Conservation (phyloP, 1,140 invertebrate genomes). For the Bradynema listronoti region DNA sequence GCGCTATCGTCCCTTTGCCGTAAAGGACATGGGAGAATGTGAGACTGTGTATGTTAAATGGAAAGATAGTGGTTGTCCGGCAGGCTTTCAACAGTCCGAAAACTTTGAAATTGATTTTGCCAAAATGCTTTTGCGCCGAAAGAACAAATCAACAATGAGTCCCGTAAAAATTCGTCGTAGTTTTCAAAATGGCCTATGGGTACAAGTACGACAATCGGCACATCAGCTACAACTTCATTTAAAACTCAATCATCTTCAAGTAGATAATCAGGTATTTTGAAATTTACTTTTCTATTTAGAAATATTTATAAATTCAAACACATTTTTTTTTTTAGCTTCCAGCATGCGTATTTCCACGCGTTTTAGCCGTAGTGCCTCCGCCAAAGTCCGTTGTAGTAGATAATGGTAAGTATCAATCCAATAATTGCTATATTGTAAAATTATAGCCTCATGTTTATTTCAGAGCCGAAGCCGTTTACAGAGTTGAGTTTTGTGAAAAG, state of each 20-base stretch:
- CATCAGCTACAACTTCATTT: slow-evolving; percentile 72
- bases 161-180: slow-evolving; percentile 25
- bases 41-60: slow-evolving; percentile 80
- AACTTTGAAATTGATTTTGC: slow-evolving; percentile 68
- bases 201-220: slow-evolving; percentile 72
- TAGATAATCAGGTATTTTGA: slow-evolving; percentile 51
- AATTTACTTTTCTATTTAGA: not conserved
- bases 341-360: slow-evolving; percentile 84
- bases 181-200: slow-evolving; percentile 72
- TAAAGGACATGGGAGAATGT: slow-evolving; percentile 65
- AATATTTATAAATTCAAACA: too few relatives aligned
- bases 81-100: slow-evolving; percentile 7
- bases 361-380: slow-evolving; percentile 81
- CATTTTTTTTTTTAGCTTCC: slow-evolving; percentile 61
- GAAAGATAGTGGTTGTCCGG: slow-evolving; percentile 23
- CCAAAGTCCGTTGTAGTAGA: slow-evolving; percentile 81
- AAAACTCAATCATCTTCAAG: slow-evolving; percentile 58
- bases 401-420: too few relatives aligned
- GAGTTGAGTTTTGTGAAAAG: slow-evolving; percentile 83
- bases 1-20: slow-evolving; percentile 69
- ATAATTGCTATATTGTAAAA: too few relatives aligned
- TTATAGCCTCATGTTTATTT: too few relatives aligned
- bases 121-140: slow-evolving; percentile 60
- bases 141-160: slow-evolving; percentile 30
- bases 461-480: slow-evolving; percentile 83